Evolutionary conservation across 1,140 invertebrate genomes (phyloP), one percentile per base, ranked within the genome.

Genomic region (Ptiloglossa arizonensis): DNA sequence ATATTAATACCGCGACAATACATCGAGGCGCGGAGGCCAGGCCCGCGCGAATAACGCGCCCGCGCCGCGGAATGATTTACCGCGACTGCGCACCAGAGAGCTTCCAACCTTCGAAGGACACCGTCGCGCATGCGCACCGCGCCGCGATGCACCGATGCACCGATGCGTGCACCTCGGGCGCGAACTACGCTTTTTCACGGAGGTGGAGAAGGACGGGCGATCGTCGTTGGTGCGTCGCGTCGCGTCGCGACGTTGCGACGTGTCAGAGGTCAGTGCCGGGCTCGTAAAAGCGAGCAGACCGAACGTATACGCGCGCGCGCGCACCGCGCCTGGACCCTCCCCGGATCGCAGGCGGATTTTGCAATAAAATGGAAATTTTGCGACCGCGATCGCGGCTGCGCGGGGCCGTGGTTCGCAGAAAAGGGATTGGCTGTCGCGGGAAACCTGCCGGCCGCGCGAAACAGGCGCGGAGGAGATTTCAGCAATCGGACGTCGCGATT

Each of bases 251-350:
- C 52, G 73, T 35, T 75, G 35, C 76, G 59, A 71, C 62, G 77
- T 84, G 82, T 80, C 81, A 80, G 17, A 80, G 82, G 77, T 84
- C 81, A 84, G 81, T 83, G 70, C 74, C 70, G 71, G 50, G 19
- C 54, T 57, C 66, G 32, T 83, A 79, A 79, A 83, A 82, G 57
- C 74, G 57, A 78, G 54, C 41, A 78, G n/a, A n/a, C n/a, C n/a
- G n/a, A n/a, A n/a, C n/a, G n/a, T n/a, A n/a, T n/a, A n/a, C n/a
- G n/a, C n/a, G 38, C 48, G 66, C 48, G 38, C 59, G 50, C 57
- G 48, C n/a, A 54, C 22, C 27, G 50, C 52, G 35, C 35, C 35
- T 1, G 41, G 41, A 9, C 35, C n/a, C 48, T 19, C 41, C 22
- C 27, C 27, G n/a, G 67, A 56, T 57, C 52, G 38, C 17, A n/a